Conservation (phyloP, 2,797 vertebrate species). For the Amblyraja radiata region DNA sequence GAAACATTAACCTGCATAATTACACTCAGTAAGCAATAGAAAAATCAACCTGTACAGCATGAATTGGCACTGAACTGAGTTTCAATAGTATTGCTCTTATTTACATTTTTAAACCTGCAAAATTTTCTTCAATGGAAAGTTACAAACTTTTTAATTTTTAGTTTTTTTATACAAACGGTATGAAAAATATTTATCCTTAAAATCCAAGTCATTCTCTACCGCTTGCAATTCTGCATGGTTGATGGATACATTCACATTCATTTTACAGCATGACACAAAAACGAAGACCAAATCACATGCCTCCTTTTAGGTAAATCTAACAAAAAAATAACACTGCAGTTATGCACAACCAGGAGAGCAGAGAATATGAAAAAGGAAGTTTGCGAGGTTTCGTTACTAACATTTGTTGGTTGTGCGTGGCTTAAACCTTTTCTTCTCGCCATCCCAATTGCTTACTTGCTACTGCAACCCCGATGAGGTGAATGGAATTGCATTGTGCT, state of each 20-base stretch:
- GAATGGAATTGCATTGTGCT: slow-evolving; percentile 12
- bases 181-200: slow-evolving; percentile 62
- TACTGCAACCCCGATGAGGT: neutral
- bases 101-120: slow-evolving; percentile 52
- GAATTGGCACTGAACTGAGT: slow-evolving; percentile 53
- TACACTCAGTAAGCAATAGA: slow-evolving; percentile 34
- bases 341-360: slow-evolving; percentile 25
- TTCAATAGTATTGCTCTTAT: slow-evolving; percentile 55
- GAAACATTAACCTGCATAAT: slow-evolving; percentile 39
- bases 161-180: slow-evolving; percentile 52
- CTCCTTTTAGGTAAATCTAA: slow-evolving; percentile 27
- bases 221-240: slow-evolving; percentile 50
- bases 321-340: slow-evolving; percentile 37
- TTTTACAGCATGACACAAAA: slow-evolving; percentile 58
- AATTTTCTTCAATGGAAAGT: slow-evolving; percentile 51
- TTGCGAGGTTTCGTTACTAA: neutral
- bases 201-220: slow-evolving; percentile 57
- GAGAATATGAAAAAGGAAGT: neutral
- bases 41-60: slow-evolving; percentile 42
- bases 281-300: slow-evolving; percentile 22
- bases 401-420: slow-evolving; percentile 29
- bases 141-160: slow-evolving; percentile 49
- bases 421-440: slow-evolving; percentile 33
- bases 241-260: slow-evolving; percentile 63
- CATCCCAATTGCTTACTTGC: slow-evolving; percentile 6